Evolutionary conservation across 2,113 vertebrate genomes (phyloP), one percentile per base, ranked within the genome.

Genomic region (human (Homo sapiens)): DNA sequence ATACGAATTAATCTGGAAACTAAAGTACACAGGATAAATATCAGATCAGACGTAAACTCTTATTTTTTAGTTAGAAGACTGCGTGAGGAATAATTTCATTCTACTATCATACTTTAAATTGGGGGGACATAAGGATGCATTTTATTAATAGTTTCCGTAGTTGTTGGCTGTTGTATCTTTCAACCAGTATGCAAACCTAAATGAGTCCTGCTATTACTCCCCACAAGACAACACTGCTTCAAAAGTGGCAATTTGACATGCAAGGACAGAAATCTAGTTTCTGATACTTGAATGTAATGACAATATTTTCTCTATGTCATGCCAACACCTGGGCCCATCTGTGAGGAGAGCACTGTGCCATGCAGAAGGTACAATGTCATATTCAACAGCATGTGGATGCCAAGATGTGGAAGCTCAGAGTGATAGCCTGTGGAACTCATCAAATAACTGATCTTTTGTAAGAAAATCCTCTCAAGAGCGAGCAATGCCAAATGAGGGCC

Each of bases 281-380:
- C 66, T 64, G 76, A 73, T 64, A 59, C 76, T 94, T 35, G 30
- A 11, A 96, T 8, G n/a, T 50, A 92, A 61, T 13, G 68, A 18
- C 76, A 96, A 95, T 93, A 96, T 93, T 97, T 96, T 72, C 93
- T 97, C 38, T 64, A 57, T 45, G 95, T 55, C 96, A 97, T 97
- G 98, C 97, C 98, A 99, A 97, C 82, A 98, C 98, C 98, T 96
- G 84, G 75, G 95, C 93, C 98, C 99, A 98, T 99, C 98, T 98
- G 98, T 92, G 97, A 98, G 82, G 50, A 30, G 93, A 98, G 98
- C 98, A 93, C 84, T 18, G 30, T 96, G 98, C 98, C 98, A 98
- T 79, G 52, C 66, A 50, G 70, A 98, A 98, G 90, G 97, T 97
- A 91, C 86, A 93, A 94, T 0, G 0, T 91, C 96, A 95, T 32